A percentile compares a stretch with the other conserved stretches of the same genome.
These are phyloP conservation scores for Albula goreensis DNA, from an alignment of 2,113 vertebrate genomes.

Conservation along the genomic window DNA sequence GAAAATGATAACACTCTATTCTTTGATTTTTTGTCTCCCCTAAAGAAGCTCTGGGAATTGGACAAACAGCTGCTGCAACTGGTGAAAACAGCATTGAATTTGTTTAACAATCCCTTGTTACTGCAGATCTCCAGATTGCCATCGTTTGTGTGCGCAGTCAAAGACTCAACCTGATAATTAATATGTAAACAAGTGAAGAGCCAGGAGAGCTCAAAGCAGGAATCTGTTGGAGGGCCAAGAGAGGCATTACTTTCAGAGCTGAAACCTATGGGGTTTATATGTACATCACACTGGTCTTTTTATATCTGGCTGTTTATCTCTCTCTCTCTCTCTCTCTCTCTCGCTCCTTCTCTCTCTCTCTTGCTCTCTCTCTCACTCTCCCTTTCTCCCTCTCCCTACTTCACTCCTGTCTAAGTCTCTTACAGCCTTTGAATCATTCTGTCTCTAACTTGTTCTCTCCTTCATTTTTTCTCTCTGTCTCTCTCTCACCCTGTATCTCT, in stretches of 20 bases:
- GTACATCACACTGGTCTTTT: neutral
- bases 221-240: neutral
- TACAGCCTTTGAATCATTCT: slow-evolving; percentile 33
- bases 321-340: neutral
- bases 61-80: slow-evolving; percentile 15
- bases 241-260: neutral
- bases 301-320: neutral
- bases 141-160: slow-evolving; percentile 39
- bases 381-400: neutral
- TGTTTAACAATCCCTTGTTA: neutral
- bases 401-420: neutral
- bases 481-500: slow-evolving; percentile 4
- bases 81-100: slow-evolving; percentile 3
- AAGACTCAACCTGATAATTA: slow-evolving; percentile 46
- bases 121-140: slow-evolving; percentile 36
- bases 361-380: neutral
- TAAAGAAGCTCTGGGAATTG: neutral
- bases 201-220: slow-evolving; percentile 42
- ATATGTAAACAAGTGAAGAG: slow-evolving; percentile 54
- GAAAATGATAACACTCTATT: neutral
- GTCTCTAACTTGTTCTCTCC: slow-evolving; percentile 27
- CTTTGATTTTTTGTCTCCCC: neutral
- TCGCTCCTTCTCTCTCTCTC: neutral
- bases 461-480: neutral
- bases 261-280: neutral